A percentile compares a stretch with the other conserved stretches of the same genome.
These are phyloP conservation scores for Meteorus colon DNA, from an alignment of 2,888 invertebrate genomes.

Conservation along the genomic window DNA sequence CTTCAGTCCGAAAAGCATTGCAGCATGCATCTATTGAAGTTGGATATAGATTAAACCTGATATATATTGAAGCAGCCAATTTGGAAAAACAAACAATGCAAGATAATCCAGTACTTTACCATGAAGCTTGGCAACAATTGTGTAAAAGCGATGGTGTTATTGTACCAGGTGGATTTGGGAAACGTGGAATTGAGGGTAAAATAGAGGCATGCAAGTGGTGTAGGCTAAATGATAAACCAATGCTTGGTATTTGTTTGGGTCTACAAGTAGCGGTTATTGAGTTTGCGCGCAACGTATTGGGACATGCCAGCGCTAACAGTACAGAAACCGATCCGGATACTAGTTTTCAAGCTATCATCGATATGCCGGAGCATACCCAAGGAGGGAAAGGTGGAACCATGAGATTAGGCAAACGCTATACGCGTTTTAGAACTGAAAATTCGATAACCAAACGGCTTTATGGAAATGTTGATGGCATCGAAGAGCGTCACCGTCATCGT, in stretches of 20 bases:
- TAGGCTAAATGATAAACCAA: conserved; percentile 90
- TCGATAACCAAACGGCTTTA: conserved; percentile 82
- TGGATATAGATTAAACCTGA: conserved; percentile 88
- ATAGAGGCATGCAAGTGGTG: conserved; percentile 96
- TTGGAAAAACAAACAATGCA: conserved; percentile 84
- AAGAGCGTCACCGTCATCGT: conserved; percentile 97
- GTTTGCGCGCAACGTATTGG: conserved; percentile 90
- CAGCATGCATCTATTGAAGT: conserved; percentile 93
- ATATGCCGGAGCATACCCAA: conserved; percentile 98
- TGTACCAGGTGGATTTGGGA: conserved; percentile 98
- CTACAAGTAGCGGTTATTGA: conserved; percentile 98
- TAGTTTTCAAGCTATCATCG: conserved; percentile 89
- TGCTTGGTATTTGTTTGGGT: conserved; percentile 97
- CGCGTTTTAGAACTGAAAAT: conserved; percentile 81
- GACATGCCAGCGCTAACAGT: conserved; percentile 85
- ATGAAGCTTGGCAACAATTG: conserved; percentile 94
- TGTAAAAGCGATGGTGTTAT: conserved; percentile 93
- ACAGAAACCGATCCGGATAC: conserved; percentile 88
- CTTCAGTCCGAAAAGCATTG: conserved; percentile 95
- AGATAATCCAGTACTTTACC: conserved; percentile 87
- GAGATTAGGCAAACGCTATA: conserved; percentile 95
- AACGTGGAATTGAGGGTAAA: conserved; percentile 96
- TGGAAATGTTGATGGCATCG: conserved; percentile 84
- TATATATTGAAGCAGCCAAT: conserved; percentile 92
- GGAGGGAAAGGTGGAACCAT: conserved; percentile 97